phyloP scores from a whole-genome alignment of 2,797 vertebrate genomes.

The Pangasius krempfi region DNA sequence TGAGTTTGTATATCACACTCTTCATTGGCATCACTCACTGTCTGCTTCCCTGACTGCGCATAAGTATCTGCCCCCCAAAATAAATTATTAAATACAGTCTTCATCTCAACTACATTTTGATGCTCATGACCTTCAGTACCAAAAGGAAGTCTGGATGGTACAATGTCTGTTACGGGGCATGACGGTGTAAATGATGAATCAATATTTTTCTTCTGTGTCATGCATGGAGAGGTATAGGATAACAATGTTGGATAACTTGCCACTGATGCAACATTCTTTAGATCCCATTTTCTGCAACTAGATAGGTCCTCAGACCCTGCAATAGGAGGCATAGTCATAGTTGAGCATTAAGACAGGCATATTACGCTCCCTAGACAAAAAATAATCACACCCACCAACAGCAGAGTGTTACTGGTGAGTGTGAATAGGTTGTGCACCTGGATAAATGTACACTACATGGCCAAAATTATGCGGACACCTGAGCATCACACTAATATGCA shows the following conservation, averaged over 20 bases:
- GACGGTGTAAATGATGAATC: background rate
- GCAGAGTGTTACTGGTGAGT: background rate
- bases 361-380: background rate
- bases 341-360: background rate
- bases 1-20: background rate
- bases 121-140: background rate
- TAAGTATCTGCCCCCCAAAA: background rate
- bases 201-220: background rate
- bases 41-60: background rate
- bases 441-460: background rate
- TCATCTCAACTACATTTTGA: conserved; percentile 17
- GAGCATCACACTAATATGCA: background rate
- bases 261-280: conserved; percentile 24
- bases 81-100: background rate
- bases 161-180: background rate
- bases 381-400: background rate
- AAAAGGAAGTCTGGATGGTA: background rate
- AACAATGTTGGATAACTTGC: background rate
- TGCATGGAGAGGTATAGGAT: background rate
- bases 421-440: background rate
- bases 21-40: background rate
- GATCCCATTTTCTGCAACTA: conserved; percentile 6
- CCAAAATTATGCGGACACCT: background rate
- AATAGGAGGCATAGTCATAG: conserved; percentile 17
- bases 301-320: conserved; percentile 50